These are phyloP conservation scores for Bradypodion pumilum DNA, from an alignment of 2,797 vertebrate genomes.

Conservation along the genomic window DNA sequence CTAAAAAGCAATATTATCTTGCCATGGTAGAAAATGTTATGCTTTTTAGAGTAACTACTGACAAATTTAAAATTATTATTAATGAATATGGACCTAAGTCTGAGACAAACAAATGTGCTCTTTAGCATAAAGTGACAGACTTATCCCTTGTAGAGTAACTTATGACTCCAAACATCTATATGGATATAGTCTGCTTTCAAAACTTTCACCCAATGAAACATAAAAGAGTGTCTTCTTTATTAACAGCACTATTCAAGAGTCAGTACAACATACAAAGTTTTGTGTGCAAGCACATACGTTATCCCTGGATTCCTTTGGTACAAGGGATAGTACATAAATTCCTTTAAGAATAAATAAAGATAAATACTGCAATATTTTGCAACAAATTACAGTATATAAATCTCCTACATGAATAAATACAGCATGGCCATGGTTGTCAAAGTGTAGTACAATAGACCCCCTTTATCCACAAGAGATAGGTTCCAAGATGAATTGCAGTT, in stretches of 20 bases:
- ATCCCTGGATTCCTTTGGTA: no score
- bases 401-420: background rate
- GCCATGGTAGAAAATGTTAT: background rate
- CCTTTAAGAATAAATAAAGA: background rate
- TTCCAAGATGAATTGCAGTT: no score
- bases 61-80: background rate
- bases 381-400: background rate
- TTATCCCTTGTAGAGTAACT: conserved; percentile 39
- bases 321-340: background rate
- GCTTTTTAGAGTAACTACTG: background rate
- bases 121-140: conserved; percentile 38
- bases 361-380: background rate
- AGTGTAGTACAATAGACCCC: background rate
- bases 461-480: no score
- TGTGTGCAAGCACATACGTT: no score
- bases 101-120: background rate
- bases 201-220: background rate
- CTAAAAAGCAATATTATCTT: background rate
- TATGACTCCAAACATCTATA: background rate
- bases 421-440: background rate
- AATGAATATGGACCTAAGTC: background rate
- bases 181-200: conserved; percentile 10
- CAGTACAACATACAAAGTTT: background rate
- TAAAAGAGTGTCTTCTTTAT: background rate
- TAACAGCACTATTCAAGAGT: conserved; percentile 21